These are phyloP conservation scores for Gavialis gangeticus DNA, from an alignment of 2,113 vertebrate species.

Conservation along the genomic window DNA sequence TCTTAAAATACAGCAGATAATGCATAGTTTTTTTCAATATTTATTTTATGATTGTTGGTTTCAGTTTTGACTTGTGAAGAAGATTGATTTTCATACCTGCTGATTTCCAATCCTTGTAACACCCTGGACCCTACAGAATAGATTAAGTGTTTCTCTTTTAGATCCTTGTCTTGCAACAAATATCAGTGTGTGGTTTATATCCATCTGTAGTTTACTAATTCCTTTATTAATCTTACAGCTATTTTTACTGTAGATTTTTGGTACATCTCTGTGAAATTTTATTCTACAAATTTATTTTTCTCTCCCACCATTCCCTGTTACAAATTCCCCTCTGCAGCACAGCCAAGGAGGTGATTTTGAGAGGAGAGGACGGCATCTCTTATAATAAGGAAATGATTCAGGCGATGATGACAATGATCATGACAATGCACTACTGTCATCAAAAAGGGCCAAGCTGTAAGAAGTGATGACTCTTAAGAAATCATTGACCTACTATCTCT, in stretches of 20 bases:
- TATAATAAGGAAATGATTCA: not conserved
- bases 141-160: not conserved
- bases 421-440: fast-evolving
- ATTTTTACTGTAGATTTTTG: not conserved
- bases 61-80: not conserved
- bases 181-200: not conserved
- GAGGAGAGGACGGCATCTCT: not conserved
- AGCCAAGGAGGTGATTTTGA: too few relatives aligned
- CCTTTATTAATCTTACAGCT: not conserved
- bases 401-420: not conserved
- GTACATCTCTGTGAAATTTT: not conserved
- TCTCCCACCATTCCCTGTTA: not conserved
- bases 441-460: not conserved
- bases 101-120: not conserved
- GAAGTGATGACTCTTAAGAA: not conserved
- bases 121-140: not conserved
- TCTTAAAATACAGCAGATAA: not conserved
- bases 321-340: not conserved
- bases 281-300: not conserved
- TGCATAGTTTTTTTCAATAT: not conserved
- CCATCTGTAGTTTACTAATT: not conserved
- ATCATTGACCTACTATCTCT: not conserved
- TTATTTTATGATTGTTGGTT: not conserved
- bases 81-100: not conserved
- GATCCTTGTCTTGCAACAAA: not conserved